Conservation (phyloP, 2,888 invertebrate species). For the Nebria salina region DNA sequence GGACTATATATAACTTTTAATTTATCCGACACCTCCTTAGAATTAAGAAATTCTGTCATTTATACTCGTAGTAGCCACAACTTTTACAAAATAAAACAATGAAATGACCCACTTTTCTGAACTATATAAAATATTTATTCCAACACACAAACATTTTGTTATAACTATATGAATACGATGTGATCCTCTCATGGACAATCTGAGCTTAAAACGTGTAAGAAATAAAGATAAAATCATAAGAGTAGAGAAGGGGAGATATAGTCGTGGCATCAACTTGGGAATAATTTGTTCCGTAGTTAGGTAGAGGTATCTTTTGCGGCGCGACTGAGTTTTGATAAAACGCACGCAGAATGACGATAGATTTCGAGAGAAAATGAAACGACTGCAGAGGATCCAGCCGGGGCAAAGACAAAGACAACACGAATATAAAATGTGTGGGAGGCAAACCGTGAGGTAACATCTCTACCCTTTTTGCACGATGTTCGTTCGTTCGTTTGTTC, state of each 20-base stretch:
- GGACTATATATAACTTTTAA: no score
- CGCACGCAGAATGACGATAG: constrained; percentile 62
- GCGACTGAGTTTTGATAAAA: constrained; percentile 58
- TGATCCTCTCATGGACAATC: neutral
- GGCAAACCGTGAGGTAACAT: constrained; percentile 13
- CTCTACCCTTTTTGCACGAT: constrained; percentile 26
- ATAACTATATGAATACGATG: neutral
- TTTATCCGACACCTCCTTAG: no score
- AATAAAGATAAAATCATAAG: neutral
- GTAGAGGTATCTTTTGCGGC: constrained; percentile 52
- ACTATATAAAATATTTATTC: no score
- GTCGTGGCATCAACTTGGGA: constrained; percentile 54
- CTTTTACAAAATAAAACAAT: no score
- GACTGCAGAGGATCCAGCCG: constrained; percentile 54
- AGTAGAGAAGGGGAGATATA: neutral
- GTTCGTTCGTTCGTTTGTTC: neutral
- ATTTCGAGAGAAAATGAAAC: constrained; percentile 61
- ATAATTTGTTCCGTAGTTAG: constrained; percentile 57
- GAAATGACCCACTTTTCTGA: no score
- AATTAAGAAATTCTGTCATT: no score
- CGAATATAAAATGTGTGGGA: constrained; percentile 51
- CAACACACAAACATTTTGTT: no score
- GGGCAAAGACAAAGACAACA: constrained; percentile 14
- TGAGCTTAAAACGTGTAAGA: neutral
- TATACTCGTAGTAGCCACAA: no score